Evolutionary conservation across 2,888 invertebrate species (phyloP), one percentile per base, ranked within the genome.

Genomic region (Adela reaumurella): DNA sequence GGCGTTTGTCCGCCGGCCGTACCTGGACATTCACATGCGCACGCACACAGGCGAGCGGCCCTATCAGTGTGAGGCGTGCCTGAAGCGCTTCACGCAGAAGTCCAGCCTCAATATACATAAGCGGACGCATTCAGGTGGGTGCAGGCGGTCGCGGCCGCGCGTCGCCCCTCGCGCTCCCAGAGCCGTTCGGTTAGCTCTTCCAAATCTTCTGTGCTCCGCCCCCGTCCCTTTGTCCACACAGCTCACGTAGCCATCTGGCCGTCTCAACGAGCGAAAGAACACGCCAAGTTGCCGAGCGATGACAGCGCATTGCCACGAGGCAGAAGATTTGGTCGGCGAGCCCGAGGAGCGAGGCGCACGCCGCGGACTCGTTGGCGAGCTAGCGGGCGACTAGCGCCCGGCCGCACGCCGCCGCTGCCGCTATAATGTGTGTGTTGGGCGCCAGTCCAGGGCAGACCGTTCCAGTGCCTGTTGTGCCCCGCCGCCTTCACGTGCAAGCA

Each of bases 21-120:
- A 72, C 68, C 71, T 74, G 69, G 77, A 74, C 71, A 73, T 68
- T 70, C 77, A 79, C 76, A 68, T 72, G 74, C 76, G 80, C 71
- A 72, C 73, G 73, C 76, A 74, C 66, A 74, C 77, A 78, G 78
- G 88, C 62, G 88, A 81, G 73, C 79, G 80, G 72, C 81, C 81
- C 60, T 81, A 81, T 73, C 78, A 88, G 73, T 90, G 89, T 77
- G 87, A 86, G 70, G 81, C 84, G 61, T 89, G 89, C 71, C 81
- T 86, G 64, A 89, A 89, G 77, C 82, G 88, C 67, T 90, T 90
- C 77, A 89, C 89, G 61, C 89, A 90, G 78, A 89, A 89, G 76
- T 89, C 88, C 68, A 89, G 89, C 70, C 81, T 90, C 64, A 89
- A 89, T 77, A 89, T 89, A 62, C 90, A 90, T 78, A 88, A 87